A percentile compares a stretch with the other conserved stretches of the same genome.
Evolutionary conservation across 2,797 vertebrate genomes (phyloP).

Genomic region (Ctenopoma multispine): DNA sequence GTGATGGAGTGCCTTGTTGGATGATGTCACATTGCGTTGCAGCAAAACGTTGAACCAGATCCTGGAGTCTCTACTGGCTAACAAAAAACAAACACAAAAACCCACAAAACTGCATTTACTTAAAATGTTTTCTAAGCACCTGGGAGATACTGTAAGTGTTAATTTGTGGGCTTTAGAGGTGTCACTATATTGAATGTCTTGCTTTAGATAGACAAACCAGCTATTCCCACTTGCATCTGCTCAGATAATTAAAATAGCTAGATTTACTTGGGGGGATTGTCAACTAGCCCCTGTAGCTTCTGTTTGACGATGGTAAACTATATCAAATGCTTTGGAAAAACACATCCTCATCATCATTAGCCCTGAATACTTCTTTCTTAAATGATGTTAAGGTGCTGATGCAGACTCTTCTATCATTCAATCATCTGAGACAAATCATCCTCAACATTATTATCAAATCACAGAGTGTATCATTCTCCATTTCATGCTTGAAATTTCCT

Average conservation of each 20-base stretch:
- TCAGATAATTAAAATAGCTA: not conserved
- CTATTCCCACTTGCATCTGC: too few relatives aligned
- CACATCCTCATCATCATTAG: not conserved
- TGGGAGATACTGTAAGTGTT: too few relatives aligned
- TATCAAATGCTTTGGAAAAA: not conserved
- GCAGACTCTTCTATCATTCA: conserved; percentile 5
- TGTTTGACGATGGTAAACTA: not conserved
- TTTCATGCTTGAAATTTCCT: conserved; percentile 39
- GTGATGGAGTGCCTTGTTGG: too few relatives aligned
- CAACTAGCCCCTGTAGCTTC: not conserved
- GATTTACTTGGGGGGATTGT: not conserved
- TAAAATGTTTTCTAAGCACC: too few relatives aligned
- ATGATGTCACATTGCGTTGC: too few relatives aligned
- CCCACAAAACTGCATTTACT: too few relatives aligned
- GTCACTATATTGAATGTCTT: too few relatives aligned
- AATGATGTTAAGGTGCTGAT: not conserved
- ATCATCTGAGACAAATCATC: conserved; percentile 24
- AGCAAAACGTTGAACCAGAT: too few relatives aligned
- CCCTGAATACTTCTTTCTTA: not conserved
- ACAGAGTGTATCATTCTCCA: conserved; percentile 18
- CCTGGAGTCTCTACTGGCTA: too few relatives aligned
- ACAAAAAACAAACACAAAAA: too few relatives aligned
- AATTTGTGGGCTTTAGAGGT: too few relatives aligned
- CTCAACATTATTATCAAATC: conserved; percentile 16
- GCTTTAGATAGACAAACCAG: too few relatives aligned